Conservation (phyloP, 2,113 vertebrate genomes). For the Manacus vitellinus region DNA sequence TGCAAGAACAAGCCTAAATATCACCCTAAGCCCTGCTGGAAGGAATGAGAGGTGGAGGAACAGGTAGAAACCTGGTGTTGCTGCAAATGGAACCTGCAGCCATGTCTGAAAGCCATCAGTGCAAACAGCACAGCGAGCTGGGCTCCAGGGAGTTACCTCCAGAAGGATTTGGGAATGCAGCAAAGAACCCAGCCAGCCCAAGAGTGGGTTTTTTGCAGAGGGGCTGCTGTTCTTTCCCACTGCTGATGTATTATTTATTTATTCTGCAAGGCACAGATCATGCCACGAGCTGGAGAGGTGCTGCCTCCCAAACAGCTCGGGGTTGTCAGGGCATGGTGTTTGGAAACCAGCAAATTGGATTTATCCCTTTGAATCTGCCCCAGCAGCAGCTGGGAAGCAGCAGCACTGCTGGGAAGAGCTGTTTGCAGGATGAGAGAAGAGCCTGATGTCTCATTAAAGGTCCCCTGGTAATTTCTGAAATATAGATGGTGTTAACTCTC, state of each 20-base stretch:
- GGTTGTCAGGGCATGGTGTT: neutral
- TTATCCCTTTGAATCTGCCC: neutral
- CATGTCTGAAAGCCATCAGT: neutral
- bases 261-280: neutral
- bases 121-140: neutral
- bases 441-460: neutral
- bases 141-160: neutral
- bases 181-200: neutral
- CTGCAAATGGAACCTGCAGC: neutral
- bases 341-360: neutral
- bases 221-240: no score
- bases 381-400: neutral
- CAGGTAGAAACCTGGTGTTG: neutral
- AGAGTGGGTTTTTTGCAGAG: neutral
- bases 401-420: neutral
- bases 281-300: neutral
- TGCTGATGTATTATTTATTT: neutral
- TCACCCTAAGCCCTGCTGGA: neutral
- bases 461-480: neutral
- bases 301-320: neutral
- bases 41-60: neutral
- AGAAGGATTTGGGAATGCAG: rapidly evolving
- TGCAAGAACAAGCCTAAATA: neutral
- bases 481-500: neutral
- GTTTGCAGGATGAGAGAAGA: neutral